Base-by-base conservation (phyloP, 2,113 vertebrate genomes). In the Brachypteracias leptosomus region DNA sequence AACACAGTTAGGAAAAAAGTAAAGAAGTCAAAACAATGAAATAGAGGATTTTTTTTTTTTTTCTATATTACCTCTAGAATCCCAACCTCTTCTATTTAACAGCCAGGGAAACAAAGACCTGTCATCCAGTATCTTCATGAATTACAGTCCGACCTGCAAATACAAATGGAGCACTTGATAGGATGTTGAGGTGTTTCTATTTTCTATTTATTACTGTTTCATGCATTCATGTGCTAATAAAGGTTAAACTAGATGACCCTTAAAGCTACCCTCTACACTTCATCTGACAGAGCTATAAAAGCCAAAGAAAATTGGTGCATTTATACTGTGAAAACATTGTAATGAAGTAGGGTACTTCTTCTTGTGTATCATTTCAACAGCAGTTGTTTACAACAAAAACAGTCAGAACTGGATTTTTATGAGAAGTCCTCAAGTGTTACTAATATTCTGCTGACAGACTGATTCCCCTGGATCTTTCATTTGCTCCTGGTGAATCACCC, bases 381-480 rank as follows among this genome's bases (percentile, higher is more conserved):
- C 85, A 93, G 89, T 91, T 97, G 94, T 95, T 97, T 95, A 88
- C 94, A 93, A 89, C 74, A 94, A 88, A 96, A 96, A 85, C 84
- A 95, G 80, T 87, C 78, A 89, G 94, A 93, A 96, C 82, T 86
- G 46, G 83, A 80, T 95, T 95, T 96, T 96, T 96, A 93, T 95
- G 95, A 95, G 91, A 97, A 97, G 94, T 89, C 63, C 55, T 93
- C 94, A 71, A 85, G 70, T 94, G 74, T 96, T 93, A 93, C 93
- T 95, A 94, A 97, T 97, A 89, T 96, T 91, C 84, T 93, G 55
- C 89, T 96, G 95, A 86, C 96, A 96, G 61, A 75, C 86, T 90
- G 88, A 88, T 90, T 97, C 90, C 61, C 71, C 67, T 66, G 77
- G 83, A 93, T 95, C 93, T 94, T 95, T 94, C 85, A 78, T 95